Percentiles rank a stretch among this genome's conserved stretches.
phyloP scores from a whole-genome alignment of 2,888 invertebrate species.

The Drosophila sordidula region DNA sequence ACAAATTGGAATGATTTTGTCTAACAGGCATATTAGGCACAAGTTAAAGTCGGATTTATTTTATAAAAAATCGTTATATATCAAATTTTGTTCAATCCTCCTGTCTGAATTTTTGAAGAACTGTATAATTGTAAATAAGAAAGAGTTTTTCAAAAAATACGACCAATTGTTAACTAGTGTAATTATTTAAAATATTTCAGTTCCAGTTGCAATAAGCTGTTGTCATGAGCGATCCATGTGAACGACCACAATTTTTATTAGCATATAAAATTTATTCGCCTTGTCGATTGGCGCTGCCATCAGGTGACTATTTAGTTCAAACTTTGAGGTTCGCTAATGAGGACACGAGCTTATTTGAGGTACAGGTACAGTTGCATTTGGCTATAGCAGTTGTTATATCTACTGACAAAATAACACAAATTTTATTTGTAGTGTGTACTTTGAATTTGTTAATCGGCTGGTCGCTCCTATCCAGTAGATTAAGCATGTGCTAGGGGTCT shows the following conservation, averaged over 20 bases:
- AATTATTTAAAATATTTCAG: constrained; percentile 8
- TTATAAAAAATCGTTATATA: too few relatives aligned
- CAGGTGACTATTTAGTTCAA: constrained; percentile 42
- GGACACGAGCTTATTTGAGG: constrained; percentile 1
- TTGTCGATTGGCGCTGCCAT: constrained; percentile 35
- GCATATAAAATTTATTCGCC: constrained; percentile 65
- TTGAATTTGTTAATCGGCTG: constrained; percentile 59
- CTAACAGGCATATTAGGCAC: too few relatives aligned
- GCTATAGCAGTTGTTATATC: neutral
- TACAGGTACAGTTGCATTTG: constrained; percentile 22
- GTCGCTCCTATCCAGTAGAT: constrained; percentile 35
- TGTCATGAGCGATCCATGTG: constrained; percentile 55
- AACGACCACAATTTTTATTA: constrained; percentile 59
- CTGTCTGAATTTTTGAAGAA: too few relatives aligned
- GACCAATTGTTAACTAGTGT: neutral
- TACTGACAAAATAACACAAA: constrained; percentile 4
- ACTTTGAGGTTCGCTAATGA: constrained; percentile 17
- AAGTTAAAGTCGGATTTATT: too few relatives aligned
- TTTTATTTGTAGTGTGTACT: constrained; percentile 41
- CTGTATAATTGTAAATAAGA: neutral
- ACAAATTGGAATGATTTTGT: too few relatives aligned
- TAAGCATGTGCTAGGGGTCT: constrained; percentile 48
- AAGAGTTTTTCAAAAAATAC: neutral
- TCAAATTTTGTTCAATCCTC: too few relatives aligned
- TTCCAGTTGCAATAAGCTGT: constrained; percentile 32